These are phyloP conservation scores for Epinephelus lanceolatus DNA, from an alignment of 2,113 vertebrate species.

Conservation along the genomic window DNA sequence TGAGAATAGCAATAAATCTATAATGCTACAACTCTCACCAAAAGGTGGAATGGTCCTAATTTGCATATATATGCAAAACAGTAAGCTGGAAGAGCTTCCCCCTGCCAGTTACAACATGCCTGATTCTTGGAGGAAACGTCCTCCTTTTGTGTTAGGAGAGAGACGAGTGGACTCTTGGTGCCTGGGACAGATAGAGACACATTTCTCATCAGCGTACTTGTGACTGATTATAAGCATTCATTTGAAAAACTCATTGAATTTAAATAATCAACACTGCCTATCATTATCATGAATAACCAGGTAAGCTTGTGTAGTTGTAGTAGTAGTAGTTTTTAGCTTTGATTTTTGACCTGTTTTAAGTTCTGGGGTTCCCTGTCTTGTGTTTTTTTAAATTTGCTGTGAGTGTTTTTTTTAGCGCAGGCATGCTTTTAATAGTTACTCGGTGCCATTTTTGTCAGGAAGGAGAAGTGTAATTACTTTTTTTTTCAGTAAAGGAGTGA, in stretches of 20 bases:
- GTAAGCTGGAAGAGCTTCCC: conserved; percentile 15
- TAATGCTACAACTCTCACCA: conserved; percentile 15
- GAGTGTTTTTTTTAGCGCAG: neutral
- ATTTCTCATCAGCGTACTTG: conserved; percentile 3
- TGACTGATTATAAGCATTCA: neutral
- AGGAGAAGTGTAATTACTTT: neutral
- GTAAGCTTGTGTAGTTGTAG: conserved; percentile 6
- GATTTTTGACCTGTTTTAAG: neutral
- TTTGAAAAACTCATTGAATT: neutral
- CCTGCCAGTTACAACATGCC: conserved; percentile 52
- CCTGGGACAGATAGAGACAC: neutral
- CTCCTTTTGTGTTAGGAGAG: conserved; percentile 10
- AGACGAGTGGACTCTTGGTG: neutral
- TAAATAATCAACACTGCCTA: neutral
- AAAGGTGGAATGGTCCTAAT: conserved; percentile 35
- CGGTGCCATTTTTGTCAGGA: neutral
- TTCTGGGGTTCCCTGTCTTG: neutral
- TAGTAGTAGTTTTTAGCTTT: neutral
- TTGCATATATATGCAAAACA: conserved; percentile 80
- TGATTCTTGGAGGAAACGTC: conserved; percentile 9
- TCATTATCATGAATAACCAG: conserved; percentile 17
- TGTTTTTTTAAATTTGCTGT: neutral
- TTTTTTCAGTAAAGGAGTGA: neutral
- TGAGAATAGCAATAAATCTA: conserved; percentile 23
- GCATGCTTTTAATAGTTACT: neutral